Evolutionary conservation across 2,888 invertebrate genomes (phyloP).

Genomic region (Masnerella sp.): DNA sequence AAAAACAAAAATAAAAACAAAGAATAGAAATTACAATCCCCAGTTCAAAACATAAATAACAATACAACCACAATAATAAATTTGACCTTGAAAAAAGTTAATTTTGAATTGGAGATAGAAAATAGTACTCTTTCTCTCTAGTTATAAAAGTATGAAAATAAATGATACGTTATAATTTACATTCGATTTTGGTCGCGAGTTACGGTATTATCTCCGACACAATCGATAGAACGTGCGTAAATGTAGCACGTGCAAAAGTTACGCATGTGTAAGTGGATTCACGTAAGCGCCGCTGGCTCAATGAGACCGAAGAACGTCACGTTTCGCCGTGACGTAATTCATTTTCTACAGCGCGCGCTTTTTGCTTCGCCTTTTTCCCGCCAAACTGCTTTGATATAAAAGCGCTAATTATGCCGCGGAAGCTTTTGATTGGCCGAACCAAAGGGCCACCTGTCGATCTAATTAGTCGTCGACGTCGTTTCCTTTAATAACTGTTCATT

Average conservation of each 20-base stretch:
- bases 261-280: conserved; percentile 29
- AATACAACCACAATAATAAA: too few relatives aligned
- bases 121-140: too few relatives aligned
- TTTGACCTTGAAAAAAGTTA: too few relatives aligned
- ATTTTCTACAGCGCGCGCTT: conserved; percentile 6
- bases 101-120: too few relatives aligned
- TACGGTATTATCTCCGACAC: not conserved
- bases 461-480: conserved; percentile 20
- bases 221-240: conserved; percentile 22
- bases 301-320: conserved; percentile 25
- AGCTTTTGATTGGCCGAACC: too few relatives aligned
- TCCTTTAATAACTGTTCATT: conserved; percentile 27
- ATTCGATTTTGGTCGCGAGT: not conserved
- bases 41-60: too few relatives aligned
- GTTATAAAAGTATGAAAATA: too few relatives aligned
- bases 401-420: too few relatives aligned
- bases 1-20: too few relatives aligned
- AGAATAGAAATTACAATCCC: too few relatives aligned
- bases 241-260: conserved; percentile 11
- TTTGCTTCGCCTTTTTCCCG: not conserved
- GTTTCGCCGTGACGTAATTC: conserved; percentile 29
- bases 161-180: too few relatives aligned
- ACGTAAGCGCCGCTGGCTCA: conserved; percentile 14
- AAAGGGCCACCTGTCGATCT: conserved; percentile 3
- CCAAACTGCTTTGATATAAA: conserved; percentile 11